A percentile compares a stretch with the other conserved stretches of the same genome.
Conservation (phyloP, 2,113 vertebrate species). For the Reinhardtius hippoglossoides region DNA sequence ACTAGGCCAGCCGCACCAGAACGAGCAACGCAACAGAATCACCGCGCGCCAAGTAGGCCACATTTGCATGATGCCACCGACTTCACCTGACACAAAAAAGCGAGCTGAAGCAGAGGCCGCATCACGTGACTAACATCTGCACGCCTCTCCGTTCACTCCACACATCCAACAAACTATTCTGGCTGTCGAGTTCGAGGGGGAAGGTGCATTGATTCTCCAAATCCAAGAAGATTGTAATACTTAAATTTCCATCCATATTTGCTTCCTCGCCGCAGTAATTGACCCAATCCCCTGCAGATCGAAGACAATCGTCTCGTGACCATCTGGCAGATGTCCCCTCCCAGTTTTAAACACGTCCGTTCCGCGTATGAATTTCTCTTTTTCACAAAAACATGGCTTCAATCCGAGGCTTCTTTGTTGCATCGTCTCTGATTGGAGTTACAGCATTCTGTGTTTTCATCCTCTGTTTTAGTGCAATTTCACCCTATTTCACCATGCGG, state of each 20-base stretch:
- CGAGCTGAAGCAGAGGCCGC: neutral
- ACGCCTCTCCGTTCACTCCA: neutral
- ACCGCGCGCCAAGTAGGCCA: conserved; percentile 41
- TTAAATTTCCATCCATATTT: neutral
- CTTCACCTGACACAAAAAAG: conserved; percentile 29
- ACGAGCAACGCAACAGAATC: conserved; percentile 31
- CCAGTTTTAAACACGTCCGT: neutral
- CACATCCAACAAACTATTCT: neutral
- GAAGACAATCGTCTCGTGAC: neutral
- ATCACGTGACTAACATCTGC: neutral
- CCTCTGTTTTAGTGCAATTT: neutral
- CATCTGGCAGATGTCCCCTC: neutral
- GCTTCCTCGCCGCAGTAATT: neutral
- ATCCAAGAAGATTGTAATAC: too few species aligned
- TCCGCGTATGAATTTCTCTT: neutral
- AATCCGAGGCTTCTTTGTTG: neutral
- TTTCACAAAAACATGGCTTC: neutral
- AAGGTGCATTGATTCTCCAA: too few species aligned
- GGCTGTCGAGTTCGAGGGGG: neutral
- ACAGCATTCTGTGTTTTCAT: neutral
- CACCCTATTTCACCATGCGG: neutral
- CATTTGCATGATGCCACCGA: conserved; percentile 48
- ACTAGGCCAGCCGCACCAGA: conserved; percentile 40
- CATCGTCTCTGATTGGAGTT: neutral
- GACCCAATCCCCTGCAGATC: conserved; percentile 27